phyloP scores from a whole-genome alignment of 1,140 invertebrate genomes.

The Linepithema humile region DNA sequence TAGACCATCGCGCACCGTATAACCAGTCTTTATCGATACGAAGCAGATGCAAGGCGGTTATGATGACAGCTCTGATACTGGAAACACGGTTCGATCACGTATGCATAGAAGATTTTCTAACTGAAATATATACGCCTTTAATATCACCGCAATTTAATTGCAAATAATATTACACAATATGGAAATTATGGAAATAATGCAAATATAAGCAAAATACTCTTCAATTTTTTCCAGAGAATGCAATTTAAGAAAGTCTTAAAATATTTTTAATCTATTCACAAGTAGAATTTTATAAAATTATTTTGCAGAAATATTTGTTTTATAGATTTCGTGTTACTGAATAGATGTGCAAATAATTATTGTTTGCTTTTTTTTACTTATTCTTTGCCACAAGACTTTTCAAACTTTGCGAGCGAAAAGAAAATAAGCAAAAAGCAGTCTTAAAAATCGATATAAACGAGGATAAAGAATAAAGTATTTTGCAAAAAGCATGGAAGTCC shows the following conservation, averaged over 20 bases:
- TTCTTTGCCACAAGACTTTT: neutral
- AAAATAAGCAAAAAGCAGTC: neutral
- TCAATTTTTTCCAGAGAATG: neutral
- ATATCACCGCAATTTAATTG: neutral
- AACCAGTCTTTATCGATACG: constrained; percentile 66
- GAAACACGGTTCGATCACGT: neutral
- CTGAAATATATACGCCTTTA: neutral
- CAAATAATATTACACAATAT: neutral
- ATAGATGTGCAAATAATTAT: neutral
- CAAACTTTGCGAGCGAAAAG: neutral
- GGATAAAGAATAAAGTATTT: constrained; percentile 10
- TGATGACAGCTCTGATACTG: constrained; percentile 50
- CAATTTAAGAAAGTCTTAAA: neutral
- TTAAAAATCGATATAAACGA: neutral
- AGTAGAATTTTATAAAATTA: neutral
- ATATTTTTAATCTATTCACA: neutral
- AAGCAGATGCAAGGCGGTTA: constrained; percentile 54
- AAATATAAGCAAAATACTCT: neutral
- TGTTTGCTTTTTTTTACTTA: neutral
- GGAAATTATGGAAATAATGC: neutral
- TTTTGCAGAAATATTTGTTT: neutral
- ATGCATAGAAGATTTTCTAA: neutral
- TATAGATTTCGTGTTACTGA: neutral
- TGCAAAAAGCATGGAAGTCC: constrained; percentile 26
- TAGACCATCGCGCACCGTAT: constrained; percentile 46